Evolutionary conservation across 2,888 invertebrate species (phyloP).

Genomic region (Melipona bicolor): DNA sequence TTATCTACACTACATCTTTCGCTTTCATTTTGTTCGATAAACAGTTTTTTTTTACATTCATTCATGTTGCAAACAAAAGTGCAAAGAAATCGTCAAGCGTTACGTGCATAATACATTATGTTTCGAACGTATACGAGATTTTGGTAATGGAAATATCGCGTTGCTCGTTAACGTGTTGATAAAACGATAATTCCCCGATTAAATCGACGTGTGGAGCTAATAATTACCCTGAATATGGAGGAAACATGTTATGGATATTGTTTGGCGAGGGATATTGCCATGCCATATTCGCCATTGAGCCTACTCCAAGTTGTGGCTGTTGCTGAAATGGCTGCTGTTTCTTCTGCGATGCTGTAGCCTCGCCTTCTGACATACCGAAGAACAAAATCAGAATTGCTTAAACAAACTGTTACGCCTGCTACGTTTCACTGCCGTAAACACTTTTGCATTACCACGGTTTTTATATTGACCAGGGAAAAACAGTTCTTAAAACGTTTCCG

Average conservation of each 20-base stretch:
- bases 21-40: no score
- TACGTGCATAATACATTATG: conserved; percentile 2
- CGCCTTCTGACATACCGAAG: conserved; percentile 81
- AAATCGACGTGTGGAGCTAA: neutral
- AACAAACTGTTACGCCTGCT: conserved; percentile 41
- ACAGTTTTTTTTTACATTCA: no score
- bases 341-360: conserved; percentile 81
- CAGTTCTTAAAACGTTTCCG: conserved; percentile 25
- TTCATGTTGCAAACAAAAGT: neutral
- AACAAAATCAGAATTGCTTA: conserved; percentile 61
- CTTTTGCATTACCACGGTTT: conserved; percentile 53
- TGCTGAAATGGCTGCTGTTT: conserved; percentile 80
- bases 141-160: neutral
- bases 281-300: conserved; percentile 82
- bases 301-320: conserved; percentile 67
- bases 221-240: conserved; percentile 80
- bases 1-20: no score
- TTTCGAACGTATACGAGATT: neutral
- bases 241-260: conserved; percentile 81
- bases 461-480: conserved; percentile 9
- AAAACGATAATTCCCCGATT: neutral
- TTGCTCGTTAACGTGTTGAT: conserved; percentile 8
- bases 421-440: conserved; percentile 44
- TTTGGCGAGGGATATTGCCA: conserved; percentile 82
- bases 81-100: neutral